Evolutionary conservation across 2,888 invertebrate genomes (phyloP).

Genomic region (Eudemis profundana): DNA sequence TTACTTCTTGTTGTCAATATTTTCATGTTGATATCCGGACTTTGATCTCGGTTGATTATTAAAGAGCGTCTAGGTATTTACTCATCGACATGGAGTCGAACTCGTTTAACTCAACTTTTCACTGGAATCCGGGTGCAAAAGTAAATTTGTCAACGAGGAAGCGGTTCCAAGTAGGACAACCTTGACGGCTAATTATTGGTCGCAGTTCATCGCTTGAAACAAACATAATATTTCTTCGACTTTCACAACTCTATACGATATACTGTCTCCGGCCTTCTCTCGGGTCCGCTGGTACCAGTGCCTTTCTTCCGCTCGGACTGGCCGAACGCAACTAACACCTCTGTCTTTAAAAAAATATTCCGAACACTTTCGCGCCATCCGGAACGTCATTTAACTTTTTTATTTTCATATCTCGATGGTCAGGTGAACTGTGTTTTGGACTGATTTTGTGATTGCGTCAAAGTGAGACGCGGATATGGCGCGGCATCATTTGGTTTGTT

Average conservation of each 20-base stretch:
- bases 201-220: constrained; percentile 35
- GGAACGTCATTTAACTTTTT: constrained; percentile 40
- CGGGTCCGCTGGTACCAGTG: constrained; percentile 56
- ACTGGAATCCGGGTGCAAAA: constrained; percentile 29
- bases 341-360: constrained; percentile 22
- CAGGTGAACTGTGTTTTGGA: constrained; percentile 53
- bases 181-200: constrained; percentile 36
- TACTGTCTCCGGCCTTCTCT: constrained; percentile 69
- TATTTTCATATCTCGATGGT: constrained; percentile 51
- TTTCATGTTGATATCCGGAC: not conserved
- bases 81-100: not conserved
- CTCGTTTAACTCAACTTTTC: constrained; percentile 25
- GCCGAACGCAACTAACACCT: constrained; percentile 49
- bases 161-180: constrained; percentile 38
- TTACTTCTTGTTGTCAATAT: no score
- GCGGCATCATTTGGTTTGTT: constrained; percentile 54
- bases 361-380: constrained; percentile 34
- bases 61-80: not conserved
- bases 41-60: not conserved
- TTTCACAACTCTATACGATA: constrained; percentile 58
- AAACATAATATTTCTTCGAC: constrained; percentile 34
- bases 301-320: constrained; percentile 54
- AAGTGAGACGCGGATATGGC: constrained; percentile 54
- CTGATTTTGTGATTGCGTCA: constrained; percentile 53
- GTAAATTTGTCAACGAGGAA: constrained; percentile 31